These are phyloP conservation scores for Anthoscopus minutus DNA, from an alignment of 2,113 vertebrate genomes.

Conservation along the genomic window DNA sequence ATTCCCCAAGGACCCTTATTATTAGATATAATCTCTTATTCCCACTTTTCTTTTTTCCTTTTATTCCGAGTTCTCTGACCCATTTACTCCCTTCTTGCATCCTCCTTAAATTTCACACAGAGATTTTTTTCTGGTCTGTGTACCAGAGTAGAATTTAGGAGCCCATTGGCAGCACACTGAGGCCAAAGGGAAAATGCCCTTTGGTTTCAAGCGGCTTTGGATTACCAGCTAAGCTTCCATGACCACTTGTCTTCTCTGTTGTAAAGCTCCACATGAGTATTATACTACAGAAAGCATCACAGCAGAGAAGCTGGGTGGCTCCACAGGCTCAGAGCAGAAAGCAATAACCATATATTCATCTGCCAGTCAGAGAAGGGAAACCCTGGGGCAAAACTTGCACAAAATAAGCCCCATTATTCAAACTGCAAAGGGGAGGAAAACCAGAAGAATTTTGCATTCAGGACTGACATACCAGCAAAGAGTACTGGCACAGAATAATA, in stretches of 20 bases:
- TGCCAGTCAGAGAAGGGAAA: constrained; percentile 33
- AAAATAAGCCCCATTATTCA: constrained; percentile 45
- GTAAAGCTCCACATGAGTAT: background rate
- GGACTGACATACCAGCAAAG: constrained; percentile 8
- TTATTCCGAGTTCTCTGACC: background rate
- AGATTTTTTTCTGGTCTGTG: background rate
- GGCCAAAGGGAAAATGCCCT: background rate
- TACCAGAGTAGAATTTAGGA: background rate
- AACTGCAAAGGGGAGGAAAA: background rate
- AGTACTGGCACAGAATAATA: constrained; percentile 8
- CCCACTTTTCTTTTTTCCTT: background rate
- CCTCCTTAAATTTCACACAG: background rate
- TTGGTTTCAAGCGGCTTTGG: background rate
- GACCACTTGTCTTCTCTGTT: constrained; percentile 12
- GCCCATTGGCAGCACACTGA: background rate
- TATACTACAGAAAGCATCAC: constrained; percentile 9
- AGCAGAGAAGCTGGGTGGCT: constrained; percentile 35
- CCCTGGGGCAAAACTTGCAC: constrained; percentile 32
- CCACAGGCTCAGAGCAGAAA: background rate
- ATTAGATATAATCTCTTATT: background rate
- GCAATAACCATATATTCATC: constrained; percentile 18
- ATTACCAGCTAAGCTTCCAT: constrained; percentile 6
- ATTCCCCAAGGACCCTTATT: background rate
- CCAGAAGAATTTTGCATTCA: constrained; percentile 9
- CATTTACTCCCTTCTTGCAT: background rate